Evolutionary conservation across 2,797 vertebrate genomes (phyloP).

Genomic region (Sphenodon punctatus): DNA sequence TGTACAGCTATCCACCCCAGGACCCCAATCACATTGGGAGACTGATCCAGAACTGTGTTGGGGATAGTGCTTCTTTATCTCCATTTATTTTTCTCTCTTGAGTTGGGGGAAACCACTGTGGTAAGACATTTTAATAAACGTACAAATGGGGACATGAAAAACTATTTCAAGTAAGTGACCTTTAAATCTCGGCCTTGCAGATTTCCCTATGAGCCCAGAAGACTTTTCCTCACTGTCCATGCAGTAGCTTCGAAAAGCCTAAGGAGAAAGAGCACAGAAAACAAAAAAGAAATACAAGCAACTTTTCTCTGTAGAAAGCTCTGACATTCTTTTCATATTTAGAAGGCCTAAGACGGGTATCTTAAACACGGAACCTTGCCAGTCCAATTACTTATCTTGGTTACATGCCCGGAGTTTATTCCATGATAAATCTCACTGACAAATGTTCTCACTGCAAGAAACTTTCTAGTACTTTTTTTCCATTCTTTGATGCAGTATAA

Average conservation of each 20-base stretch:
- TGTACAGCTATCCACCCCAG: neutral
- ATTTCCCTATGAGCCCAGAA: neutral
- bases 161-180: neutral
- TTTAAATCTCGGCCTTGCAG: neutral
- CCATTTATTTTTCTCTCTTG: neutral
- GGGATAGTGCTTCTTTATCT: neutral
- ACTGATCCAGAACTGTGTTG: neutral
- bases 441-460: constrained; percentile 66
- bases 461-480: constrained; percentile 65
- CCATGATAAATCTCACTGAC: constrained; percentile 66
- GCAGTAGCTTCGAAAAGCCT: neutral
- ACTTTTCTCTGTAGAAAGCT: constrained; percentile 16
- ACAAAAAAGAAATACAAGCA: constrained; percentile 35
- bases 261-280: neutral
- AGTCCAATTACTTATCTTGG: constrained; percentile 71
- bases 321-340: constrained; percentile 30
- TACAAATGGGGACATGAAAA: neutral
- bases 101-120: neutral
- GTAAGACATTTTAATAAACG: neutral
- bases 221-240: neutral
- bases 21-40: neutral
- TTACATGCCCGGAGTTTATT: constrained; percentile 63
- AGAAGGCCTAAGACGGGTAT: constrained; percentile 42
- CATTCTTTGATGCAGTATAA: constrained; percentile 58
- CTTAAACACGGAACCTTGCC: constrained; percentile 56